phyloP scores from a whole-genome alignment of 2,113 vertebrate species.

The Thunnus maccoyii region DNA sequence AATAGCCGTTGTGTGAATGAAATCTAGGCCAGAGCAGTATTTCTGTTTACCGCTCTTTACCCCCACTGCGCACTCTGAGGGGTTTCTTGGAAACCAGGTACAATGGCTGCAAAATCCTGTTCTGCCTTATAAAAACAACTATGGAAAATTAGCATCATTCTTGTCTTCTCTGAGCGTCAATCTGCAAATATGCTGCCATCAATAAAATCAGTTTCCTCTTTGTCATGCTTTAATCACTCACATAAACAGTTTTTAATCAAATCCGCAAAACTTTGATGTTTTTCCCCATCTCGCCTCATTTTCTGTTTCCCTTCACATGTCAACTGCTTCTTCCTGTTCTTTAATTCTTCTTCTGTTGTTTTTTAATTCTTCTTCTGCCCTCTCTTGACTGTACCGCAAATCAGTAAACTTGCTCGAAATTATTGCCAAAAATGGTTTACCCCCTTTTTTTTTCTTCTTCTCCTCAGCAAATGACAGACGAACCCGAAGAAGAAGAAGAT shows the following conservation, averaged over 20 bases:
- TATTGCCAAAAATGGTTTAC: too few relatives aligned
- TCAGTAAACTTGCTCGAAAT: conserved; percentile 43
- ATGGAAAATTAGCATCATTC: conserved; percentile 40
- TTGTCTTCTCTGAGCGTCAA: background rate
- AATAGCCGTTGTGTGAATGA: conserved; percentile 59
- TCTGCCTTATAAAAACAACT: conserved; percentile 31
- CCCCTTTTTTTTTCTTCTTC: background rate
- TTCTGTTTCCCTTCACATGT: conserved; percentile 46
- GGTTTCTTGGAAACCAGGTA: conserved; percentile 34
- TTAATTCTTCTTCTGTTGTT: conserved; percentile 1
- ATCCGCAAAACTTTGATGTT: conserved; percentile 55
- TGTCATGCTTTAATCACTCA: conserved; percentile 57
- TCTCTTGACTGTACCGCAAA: conserved; percentile 20
- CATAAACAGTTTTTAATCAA: conserved; percentile 69
- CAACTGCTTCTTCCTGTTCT: conserved; percentile 37
- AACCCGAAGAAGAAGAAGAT: conserved; percentile 25
- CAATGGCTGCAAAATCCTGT: conserved; percentile 31
- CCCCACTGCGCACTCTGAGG: conserved; percentile 34
- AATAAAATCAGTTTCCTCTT: conserved; percentile 39
- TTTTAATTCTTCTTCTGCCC: conserved; percentile 5
- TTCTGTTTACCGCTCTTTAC: conserved; percentile 68
- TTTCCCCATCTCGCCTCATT: conserved; percentile 23
- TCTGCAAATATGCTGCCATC: conserved; percentile 32
- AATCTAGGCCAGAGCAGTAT: conserved; percentile 67
- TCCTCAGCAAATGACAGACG: conserved; percentile 43